Percentiles rank a stretch among this genome's conserved stretches.
phyloP scores from a whole-genome alignment of 2,113 vertebrate genomes.

The Chrysochloris asiatica region DNA sequence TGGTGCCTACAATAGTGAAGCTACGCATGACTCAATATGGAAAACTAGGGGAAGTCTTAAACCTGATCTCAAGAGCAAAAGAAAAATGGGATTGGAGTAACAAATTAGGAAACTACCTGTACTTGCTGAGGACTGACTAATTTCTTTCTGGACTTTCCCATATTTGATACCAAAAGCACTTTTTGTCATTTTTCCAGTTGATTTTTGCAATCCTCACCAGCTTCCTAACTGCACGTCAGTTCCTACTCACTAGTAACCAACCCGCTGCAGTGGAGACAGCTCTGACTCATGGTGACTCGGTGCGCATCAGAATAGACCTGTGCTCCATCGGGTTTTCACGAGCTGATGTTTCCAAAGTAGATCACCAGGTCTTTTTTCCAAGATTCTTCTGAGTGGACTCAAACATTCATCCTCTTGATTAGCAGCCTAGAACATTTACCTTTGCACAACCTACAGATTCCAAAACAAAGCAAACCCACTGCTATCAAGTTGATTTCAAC shows the following conservation, averaged over 20 bases:
- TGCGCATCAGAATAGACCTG: neutral
- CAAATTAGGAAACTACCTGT: neutral
- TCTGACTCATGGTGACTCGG: neutral
- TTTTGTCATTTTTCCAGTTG: neutral
- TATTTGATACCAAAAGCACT: neutral
- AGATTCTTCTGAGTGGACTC: neutral
- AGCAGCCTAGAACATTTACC: no score
- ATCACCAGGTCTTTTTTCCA: neutral
- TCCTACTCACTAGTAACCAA: neutral
- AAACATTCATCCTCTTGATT: no score
- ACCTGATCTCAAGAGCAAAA: neutral
- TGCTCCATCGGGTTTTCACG: neutral
- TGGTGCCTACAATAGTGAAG: neutral
- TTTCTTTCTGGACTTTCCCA: neutral
- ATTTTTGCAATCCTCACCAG: neutral
- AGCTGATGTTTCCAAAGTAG: neutral
- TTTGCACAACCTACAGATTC: no score
- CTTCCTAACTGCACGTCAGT: neutral
- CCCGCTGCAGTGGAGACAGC: neutral
- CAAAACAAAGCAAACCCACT: no score
- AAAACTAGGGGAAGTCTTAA: neutral
- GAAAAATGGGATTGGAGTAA: neutral
- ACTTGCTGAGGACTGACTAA: neutral
- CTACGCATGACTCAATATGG: neutral
- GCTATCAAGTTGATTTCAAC: no score